Evolutionary conservation across 2,797 vertebrate genomes (phyloP), one percentile per base, ranked within the genome.

Genomic region (Lacerta viridis): DNA sequence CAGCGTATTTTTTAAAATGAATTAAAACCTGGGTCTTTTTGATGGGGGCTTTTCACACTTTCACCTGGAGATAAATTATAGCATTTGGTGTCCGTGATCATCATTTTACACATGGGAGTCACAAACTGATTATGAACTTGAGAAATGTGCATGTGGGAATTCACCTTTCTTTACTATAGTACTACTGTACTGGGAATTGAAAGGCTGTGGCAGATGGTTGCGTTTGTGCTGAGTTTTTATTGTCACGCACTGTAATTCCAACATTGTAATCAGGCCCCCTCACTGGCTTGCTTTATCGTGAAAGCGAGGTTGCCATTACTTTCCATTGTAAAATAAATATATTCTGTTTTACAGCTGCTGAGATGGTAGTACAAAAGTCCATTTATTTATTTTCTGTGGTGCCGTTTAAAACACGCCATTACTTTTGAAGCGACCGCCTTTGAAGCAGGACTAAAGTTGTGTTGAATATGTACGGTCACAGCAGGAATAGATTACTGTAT

Each of bases 391-490:
- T 94, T 92, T 90, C 50, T 55, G 50, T 55, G 89, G 88, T 91
- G 93, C 94, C 91, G 92, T 94, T 93, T 92, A 93, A 95, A 95
- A 94, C 92, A 88, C 82, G 82, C 86, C 90, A 93, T 66, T 90
- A 46, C 79, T 87, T 91, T 96, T 55, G 90, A 95, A 95, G 89
- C 85, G 74, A 87, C 90, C 92, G 93, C 75, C 90, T 93, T 93
- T 96, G 94, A 94, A 95, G 91, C 89, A 84, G 91, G 69, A 83
- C 87, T 90, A 68, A 94, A 90, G 92, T 94, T 10, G 82, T 93
- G 50, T 90, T 92, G 94, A 95, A 93, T 92, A 87, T 74, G 92
- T 80, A 90, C 59, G 15, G 84, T 39, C 85, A 88, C 91, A 94
- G 91, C 92, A 91, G 91, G 88, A 92, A 78, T 88, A 92, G 91